These are phyloP conservation scores for Megaceryle maxima DNA, from an alignment of 2,113 vertebrate genomes.

Conservation along the genomic window DNA sequence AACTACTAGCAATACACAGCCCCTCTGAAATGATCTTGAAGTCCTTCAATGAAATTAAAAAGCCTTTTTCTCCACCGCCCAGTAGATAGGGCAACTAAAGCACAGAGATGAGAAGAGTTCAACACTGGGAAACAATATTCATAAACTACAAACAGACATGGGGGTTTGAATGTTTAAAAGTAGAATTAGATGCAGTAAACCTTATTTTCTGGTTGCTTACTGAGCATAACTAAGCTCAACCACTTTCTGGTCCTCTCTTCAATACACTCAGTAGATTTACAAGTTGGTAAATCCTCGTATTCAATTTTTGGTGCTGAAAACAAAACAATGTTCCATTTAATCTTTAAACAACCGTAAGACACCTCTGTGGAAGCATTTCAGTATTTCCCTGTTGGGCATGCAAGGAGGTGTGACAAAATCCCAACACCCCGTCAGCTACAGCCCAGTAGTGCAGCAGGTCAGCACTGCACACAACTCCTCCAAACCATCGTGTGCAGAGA, in stretches of 20 bases:
- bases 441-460: slow-evolving; percentile 52
- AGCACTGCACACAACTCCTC: background rate
- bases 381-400: background rate
- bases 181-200: background rate
- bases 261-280: background rate
- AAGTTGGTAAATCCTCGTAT: background rate
- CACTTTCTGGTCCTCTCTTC: background rate
- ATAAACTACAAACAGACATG: background rate
- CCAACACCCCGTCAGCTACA: slow-evolving; percentile 15
- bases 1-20: background rate
- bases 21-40: background rate
- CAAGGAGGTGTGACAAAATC: slow-evolving; percentile 56
- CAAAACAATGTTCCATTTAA: background rate
- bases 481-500: background rate
- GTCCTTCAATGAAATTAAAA: background rate
- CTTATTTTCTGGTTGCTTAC: background rate
- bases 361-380: background rate
- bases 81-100: background rate
- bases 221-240: background rate
- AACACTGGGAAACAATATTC: background rate
- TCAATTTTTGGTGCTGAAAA: background rate
- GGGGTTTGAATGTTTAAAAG: background rate
- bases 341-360: background rate
- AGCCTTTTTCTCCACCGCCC: background rate
- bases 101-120: background rate